Evolutionary conservation across 2,888 invertebrate species (phyloP).

Genomic region (Anthophora plumipes): DNA sequence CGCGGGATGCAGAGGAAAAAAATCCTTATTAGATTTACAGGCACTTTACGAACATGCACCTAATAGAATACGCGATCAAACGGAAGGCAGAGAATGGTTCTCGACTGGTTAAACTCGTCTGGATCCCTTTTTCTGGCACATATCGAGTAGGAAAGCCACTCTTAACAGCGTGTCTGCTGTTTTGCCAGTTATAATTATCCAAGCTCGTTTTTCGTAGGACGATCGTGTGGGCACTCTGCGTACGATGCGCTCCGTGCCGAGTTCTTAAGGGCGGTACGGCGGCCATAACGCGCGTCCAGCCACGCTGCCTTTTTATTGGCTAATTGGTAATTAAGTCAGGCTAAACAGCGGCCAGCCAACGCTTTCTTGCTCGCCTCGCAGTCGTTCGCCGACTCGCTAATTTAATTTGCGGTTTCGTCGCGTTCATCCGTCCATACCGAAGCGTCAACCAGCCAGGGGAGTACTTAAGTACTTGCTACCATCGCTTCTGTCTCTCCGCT

Average conservation of each 20-base stretch:
- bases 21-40: constrained; percentile 42
- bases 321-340: constrained; percentile 83
- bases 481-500: background rate
- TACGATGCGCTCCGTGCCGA: constrained; percentile 51
- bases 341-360: constrained; percentile 82
- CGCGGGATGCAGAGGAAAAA: background rate
- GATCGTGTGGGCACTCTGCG: constrained; percentile 71
- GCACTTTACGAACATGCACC: constrained; percentile 24
- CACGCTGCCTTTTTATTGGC: constrained; percentile 81
- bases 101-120: constrained; percentile 35
- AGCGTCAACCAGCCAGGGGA: background rate
- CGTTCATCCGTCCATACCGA: constrained; percentile 71
- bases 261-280: constrained; percentile 68
- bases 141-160: constrained; percentile 57
- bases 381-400: constrained; percentile 81
- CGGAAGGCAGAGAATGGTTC: constrained; percentile 23
- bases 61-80: constrained; percentile 24
- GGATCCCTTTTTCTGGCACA: constrained; percentile 43
- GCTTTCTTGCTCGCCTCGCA: constrained; percentile 81
- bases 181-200: constrained; percentile 83
- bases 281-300: constrained; percentile 74
- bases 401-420: constrained; percentile 84
- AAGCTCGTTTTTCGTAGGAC: constrained; percentile 78
- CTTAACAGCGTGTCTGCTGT: constrained; percentile 77
- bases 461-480: too few relatives aligned